Evolutionary conservation across 2,888 invertebrate species (phyloP).

Genomic region (Hydroisotoma schaefferi): DNA sequence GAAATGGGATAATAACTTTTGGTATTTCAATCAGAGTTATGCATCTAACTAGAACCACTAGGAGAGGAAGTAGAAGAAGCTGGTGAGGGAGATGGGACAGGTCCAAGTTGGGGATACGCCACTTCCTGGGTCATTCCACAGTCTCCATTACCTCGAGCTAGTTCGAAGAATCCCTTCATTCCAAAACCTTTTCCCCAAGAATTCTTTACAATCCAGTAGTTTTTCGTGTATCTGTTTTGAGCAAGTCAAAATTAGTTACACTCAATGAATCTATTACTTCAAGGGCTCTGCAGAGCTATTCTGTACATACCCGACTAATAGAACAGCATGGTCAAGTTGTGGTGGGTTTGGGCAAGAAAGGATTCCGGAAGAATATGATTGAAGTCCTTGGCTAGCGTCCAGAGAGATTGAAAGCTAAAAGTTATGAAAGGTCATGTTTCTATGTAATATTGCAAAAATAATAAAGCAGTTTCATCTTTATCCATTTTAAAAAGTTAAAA

Average conservation of each 20-base stretch:
- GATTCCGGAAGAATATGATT: not conserved
- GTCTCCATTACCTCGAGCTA: not conserved
- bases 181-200: not conserved
- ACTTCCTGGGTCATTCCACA: not conserved
- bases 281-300: too few species aligned
- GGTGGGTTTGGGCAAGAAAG: not conserved
- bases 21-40: too few species aligned
- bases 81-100: too few species aligned
- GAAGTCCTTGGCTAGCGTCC: not conserved
- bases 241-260: not conserved
- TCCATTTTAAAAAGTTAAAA: too few species aligned
- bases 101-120: not conserved
- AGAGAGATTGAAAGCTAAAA: not conserved
- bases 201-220: slow-evolving; percentile 1
- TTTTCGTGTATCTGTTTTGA: not conserved
- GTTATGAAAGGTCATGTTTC: too few species aligned
- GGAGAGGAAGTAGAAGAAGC: too few species aligned
- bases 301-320: not conserved
- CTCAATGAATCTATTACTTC: too few species aligned
- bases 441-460: too few species aligned
- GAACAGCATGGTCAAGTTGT: not conserved
- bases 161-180: not conserved
- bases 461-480: too few species aligned
- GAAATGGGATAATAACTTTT: too few species aligned
- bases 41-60: too few species aligned